Conservation (phyloP, 2,888 invertebrate genomes). For the Caenorhabditis afra region DNA sequence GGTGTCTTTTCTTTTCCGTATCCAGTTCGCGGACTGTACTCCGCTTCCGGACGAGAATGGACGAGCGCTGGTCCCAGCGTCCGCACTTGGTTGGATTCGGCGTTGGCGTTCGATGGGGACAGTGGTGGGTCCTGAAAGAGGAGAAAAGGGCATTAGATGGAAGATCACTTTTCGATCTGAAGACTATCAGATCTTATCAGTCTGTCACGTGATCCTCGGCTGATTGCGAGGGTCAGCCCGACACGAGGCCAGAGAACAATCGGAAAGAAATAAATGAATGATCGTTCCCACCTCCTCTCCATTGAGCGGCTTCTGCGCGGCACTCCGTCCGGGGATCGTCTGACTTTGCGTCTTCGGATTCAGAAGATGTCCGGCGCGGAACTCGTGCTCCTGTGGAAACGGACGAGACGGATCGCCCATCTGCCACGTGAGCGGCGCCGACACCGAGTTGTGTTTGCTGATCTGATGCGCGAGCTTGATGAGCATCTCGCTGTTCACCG, state of each 20-base stretch:
- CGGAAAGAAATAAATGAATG: too few species aligned
- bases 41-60: constrained; percentile 20
- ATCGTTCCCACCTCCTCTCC: constrained; percentile 1
- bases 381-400: constrained; percentile 78
- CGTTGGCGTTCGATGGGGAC: constrained; percentile 7
- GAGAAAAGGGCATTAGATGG: background rate
- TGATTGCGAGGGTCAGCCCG: too few species aligned
- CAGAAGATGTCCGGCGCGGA: constrained; percentile 60
- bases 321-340: constrained; percentile 30
- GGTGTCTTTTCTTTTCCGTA: constrained; percentile 33
- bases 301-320: constrained; percentile 22
- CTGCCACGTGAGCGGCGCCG: constrained; percentile 75
- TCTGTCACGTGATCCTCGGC: background rate
- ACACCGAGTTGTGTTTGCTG: constrained; percentile 74
- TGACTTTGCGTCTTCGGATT: constrained; percentile 49
- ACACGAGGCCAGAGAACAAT: too few species aligned
- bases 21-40: constrained; percentile 56
- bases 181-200: background rate
- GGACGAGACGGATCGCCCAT: constrained; percentile 77
- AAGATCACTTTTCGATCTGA: constrained; percentile 1
- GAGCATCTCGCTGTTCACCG: constrained; percentile 74
- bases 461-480: constrained; percentile 76
- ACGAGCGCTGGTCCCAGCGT: constrained; percentile 35
- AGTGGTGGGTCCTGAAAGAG: constrained; percentile 4
- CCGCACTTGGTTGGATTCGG: constrained; percentile 10